phyloP scores from a whole-genome alignment of 2,113 vertebrate genomes.

The Myotis davidii region DNA sequence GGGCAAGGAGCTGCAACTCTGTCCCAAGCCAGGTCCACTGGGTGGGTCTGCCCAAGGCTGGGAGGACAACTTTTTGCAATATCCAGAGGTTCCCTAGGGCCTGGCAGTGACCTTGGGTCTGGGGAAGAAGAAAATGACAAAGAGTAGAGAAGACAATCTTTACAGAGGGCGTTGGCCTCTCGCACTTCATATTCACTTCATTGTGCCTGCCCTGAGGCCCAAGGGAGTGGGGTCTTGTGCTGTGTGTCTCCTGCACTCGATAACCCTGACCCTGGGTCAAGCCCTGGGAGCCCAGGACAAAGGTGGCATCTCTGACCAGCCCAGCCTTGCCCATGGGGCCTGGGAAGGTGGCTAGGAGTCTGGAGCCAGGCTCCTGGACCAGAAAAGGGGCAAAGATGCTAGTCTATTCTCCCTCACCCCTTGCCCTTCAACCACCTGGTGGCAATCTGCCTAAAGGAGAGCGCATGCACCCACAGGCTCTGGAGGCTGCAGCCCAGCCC shows the following conservation, averaged over 20 bases:
- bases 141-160: background rate
- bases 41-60: background rate
- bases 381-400: background rate
- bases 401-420: background rate
- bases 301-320: background rate
- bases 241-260: background rate
- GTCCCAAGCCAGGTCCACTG: background rate
- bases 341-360: background rate
- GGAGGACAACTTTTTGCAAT: too few species aligned
- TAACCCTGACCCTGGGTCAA: background rate
- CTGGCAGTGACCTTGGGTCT: background rate
- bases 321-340: accelerated
- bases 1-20: background rate
- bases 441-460: background rate
- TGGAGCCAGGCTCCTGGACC: background rate
- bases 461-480: accelerated
- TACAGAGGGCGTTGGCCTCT: background rate
- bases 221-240: too few species aligned
- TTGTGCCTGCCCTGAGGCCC: background rate
- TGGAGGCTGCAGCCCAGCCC: background rate
- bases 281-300: background rate
- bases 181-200: accelerated
- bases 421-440: background rate
- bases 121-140: background rate
- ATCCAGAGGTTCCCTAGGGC: background rate